phyloP scores from a whole-genome alignment of 2,113 vertebrate genomes.

The Toxotes chatareus region DNA sequence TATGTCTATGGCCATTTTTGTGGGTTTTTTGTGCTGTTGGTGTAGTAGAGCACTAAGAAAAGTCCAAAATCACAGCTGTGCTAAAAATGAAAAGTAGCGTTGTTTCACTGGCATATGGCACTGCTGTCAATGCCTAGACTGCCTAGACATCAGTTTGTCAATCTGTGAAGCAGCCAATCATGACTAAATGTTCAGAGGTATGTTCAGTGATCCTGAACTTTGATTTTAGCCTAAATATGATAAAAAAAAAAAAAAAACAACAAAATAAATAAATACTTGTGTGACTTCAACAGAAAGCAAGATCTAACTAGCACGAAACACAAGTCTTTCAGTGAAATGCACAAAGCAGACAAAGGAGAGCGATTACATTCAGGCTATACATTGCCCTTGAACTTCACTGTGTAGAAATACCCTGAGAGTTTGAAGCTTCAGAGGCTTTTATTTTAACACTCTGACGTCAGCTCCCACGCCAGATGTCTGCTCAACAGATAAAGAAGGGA shows the following conservation, averaged over 20 bases:
- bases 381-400: slow-evolving; percentile 10
- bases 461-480: slow-evolving; percentile 43
- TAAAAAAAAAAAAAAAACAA: background rate
- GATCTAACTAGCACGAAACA: background rate
- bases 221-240: background rate
- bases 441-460: slow-evolving; percentile 46
- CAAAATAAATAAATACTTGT: background rate
- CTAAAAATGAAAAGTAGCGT: background rate
- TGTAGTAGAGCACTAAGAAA: background rate
- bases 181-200: background rate
- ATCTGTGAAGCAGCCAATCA: background rate
- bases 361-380: background rate
- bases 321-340: slow-evolving; percentile 2
- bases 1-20: too few species aligned
- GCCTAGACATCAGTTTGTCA: background rate
- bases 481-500: slow-evolving; percentile 55
- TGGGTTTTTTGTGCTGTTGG: too few species aligned
- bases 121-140: background rate
- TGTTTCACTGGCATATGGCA: slow-evolving; percentile 19
- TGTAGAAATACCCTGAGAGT: slow-evolving; percentile 26
- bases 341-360: slow-evolving; percentile 14
- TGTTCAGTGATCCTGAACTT: background rate
- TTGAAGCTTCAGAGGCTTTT: slow-evolving; percentile 38
- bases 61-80: slow-evolving; percentile 12
- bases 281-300: background rate